phyloP scores from a whole-genome alignment of 1,140 invertebrate species.

The Chlorops oryzae region DNA sequence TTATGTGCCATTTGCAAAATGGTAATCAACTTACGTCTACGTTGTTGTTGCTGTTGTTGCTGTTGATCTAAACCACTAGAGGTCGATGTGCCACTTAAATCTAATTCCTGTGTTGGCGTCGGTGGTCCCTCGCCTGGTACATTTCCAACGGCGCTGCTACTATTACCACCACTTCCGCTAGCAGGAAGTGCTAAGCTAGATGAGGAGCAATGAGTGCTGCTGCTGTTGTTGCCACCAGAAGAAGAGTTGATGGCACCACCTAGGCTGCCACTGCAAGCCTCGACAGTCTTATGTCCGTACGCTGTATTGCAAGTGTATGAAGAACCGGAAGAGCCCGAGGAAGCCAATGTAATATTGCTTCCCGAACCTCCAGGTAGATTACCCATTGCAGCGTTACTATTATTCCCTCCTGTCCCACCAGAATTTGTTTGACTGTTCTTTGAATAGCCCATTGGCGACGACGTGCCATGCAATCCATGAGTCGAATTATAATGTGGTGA shows the following conservation, averaged over 20 bases:
- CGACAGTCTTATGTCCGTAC: slow-evolving; percentile 24
- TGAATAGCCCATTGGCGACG: slow-evolving; percentile 38
- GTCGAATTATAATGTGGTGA: slow-evolving; percentile 42
- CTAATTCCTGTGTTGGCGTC: slow-evolving; percentile 52
- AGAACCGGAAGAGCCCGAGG: background rate
- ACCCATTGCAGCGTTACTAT: slow-evolving; percentile 23
- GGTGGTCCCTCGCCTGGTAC: slow-evolving; percentile 49
- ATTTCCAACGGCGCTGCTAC: slow-evolving; percentile 32
- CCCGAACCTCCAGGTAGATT: background rate
- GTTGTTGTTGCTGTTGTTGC: slow-evolving; percentile 27
- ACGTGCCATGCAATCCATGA: slow-evolving; percentile 39
- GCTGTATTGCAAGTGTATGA: slow-evolving; percentile 17
- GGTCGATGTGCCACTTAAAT: slow-evolving; percentile 36
- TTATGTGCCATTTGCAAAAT: slow-evolving; percentile 1
- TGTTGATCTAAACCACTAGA: slow-evolving; percentile 48
- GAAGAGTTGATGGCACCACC: slow-evolving; percentile 6
- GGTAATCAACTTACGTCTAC: slow-evolving; percentile 47
- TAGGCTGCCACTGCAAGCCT: slow-evolving; percentile 13
- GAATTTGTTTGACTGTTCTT: slow-evolving; percentile 42
- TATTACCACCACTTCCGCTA: slow-evolving; percentile 28
- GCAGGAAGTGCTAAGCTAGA: slow-evolving; percentile 18
- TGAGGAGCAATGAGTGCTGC: slow-evolving; percentile 24
- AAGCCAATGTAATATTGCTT: background rate
- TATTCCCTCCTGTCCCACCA: slow-evolving; percentile 35
- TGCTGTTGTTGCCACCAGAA: slow-evolving; percentile 25